Evolutionary conservation across 2,888 invertebrate genomes (phyloP), one percentile per base, ranked within the genome.

Genomic region (Aquatica leii): DNA sequence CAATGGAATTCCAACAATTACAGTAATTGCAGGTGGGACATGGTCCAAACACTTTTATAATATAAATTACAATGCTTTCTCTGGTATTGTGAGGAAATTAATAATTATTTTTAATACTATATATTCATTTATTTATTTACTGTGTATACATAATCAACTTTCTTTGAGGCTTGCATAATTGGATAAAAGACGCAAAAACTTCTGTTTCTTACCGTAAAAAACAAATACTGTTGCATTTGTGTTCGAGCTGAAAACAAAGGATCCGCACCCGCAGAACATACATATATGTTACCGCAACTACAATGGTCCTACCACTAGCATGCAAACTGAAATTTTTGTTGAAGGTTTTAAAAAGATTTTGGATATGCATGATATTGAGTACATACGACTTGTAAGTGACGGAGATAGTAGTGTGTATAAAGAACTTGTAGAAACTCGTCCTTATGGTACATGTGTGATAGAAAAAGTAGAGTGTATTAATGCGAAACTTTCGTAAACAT

Each of bases 151-250:
- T n/a, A n/a, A n/a, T n/a, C n/a, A n/a, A n/a, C n/a, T n/a, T n/a
- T n/a, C n/a, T n/a, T n/a, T n/a, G n/a, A 40, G 40, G 40, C 5
- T 6, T 43, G 31, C 5, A 59, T 59, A 9, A 49, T 63, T 43
- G 59, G 63, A 6, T 41, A 53, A 35, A n/a, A 34, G 34, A 59
- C 58, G 2, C 49, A 40, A 12, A 62, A 62, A 41, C 5, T 62
- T 18, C 18, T 62, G n/a, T n/a, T n/a, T n/a, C n/a, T n/a, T n/a
- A 24, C 51, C 14, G 46, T 48, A 11, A 15, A 40, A 34, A 74
- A 73, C 49, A 73, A 71, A 57, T 72, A 70, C 58, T 74, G 75
- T 48, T 31, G 49, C 14, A 62, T 72, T 18, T 74, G 74, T 63
- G 68, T 67, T 6, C 11, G 62, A 51, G 66, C 67, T 2, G 62